These are phyloP conservation scores for Xenopus borealis DNA, from an alignment of 2,113 vertebrate genomes.

Conservation along the genomic window DNA sequence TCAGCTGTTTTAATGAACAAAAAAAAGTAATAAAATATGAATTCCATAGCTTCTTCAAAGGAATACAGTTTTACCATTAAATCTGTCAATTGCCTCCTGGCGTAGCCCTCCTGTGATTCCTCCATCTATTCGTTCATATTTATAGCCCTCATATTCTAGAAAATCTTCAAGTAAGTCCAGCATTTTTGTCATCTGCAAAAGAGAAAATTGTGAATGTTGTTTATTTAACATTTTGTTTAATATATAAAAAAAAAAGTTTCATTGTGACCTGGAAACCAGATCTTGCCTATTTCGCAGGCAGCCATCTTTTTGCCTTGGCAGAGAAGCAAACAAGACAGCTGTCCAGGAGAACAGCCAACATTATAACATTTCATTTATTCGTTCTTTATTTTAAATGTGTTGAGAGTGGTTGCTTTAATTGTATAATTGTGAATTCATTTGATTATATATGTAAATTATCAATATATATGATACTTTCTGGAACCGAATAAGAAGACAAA, in stretches of 20 bases:
- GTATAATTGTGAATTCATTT: too few relatives aligned
- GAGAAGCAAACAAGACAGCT: background rate
- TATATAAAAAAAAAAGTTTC: background rate
- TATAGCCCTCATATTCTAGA: slow-evolving; percentile 92
- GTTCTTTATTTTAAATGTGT: too few relatives aligned
- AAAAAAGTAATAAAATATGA: too few relatives aligned
- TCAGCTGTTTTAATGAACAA: too few relatives aligned
- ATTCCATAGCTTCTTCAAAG: background rate
- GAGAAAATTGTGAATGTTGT: background rate
- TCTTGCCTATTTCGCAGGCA: background rate
- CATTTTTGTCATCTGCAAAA: slow-evolving; percentile 95
- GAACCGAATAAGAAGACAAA: too few relatives aligned
- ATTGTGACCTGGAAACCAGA: background rate
- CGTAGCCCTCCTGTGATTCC: slow-evolving; percentile 91
- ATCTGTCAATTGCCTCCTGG: slow-evolving; percentile 95
- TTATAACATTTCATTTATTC: background rate
- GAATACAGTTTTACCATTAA: slow-evolving; percentile 77
- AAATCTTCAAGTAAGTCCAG: slow-evolving; percentile 95
- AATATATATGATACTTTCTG: too few relatives aligned
- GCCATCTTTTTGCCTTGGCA: background rate
- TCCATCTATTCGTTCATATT: slow-evolving; percentile 92
- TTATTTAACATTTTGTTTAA: background rate
- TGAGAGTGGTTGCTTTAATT: too few relatives aligned
- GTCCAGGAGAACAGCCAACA: background rate
- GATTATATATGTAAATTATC: too few relatives aligned